Base-by-base conservation (phyloP, 2,888 invertebrate species). In the Dioctria rufipes region DNA sequence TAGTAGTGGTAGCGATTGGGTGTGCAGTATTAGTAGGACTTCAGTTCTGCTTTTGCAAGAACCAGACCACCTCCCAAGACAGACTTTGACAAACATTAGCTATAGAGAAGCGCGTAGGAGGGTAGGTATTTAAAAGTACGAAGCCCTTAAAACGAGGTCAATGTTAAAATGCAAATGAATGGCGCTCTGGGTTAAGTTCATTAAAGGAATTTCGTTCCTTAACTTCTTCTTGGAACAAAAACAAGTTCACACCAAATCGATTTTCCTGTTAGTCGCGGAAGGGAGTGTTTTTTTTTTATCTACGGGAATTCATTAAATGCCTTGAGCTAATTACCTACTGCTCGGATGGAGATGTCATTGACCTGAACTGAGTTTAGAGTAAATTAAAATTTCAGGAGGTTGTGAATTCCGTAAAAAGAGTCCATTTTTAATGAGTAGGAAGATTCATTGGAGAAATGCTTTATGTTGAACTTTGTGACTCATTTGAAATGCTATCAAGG, bases 131-230 rank as follows among this genome's bases (percentile, higher is more conserved):
- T 80, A 81, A 82, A 82, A 82, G 81, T 80, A 80, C 58, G 69
- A 80, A 80, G 81, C 71, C 73, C 80, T 80, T 79, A 78, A 82
- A 82, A 81, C 66, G 80, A 80, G 82, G 82, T 82, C 82, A 82
- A 82, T 82, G 82, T 80, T 82, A 82, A 82, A 82, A 81, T 82
- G 81, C 78, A 81, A 82, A 82, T 82, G 81, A 82, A 81, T 77
- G 63, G 46, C 46, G 78, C 66, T 40, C 73, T 80, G 80, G 82
- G 79, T 80, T 81, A 75, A 81, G 82, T 78, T 79, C 65, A 81
- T 80, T 79, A 81, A 81, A 78, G 49, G 25, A 5, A 49, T 78
- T 65, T 54, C 66, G 61, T 63, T 54, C 13, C 40, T 40, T 61
- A 77, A 63, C 61, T 63, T 77, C 61, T 63, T 77, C 77, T 63